Evolutionary conservation across 2,113 vertebrate genomes (phyloP).

Genomic region (Seriola aureovittata): DNA sequence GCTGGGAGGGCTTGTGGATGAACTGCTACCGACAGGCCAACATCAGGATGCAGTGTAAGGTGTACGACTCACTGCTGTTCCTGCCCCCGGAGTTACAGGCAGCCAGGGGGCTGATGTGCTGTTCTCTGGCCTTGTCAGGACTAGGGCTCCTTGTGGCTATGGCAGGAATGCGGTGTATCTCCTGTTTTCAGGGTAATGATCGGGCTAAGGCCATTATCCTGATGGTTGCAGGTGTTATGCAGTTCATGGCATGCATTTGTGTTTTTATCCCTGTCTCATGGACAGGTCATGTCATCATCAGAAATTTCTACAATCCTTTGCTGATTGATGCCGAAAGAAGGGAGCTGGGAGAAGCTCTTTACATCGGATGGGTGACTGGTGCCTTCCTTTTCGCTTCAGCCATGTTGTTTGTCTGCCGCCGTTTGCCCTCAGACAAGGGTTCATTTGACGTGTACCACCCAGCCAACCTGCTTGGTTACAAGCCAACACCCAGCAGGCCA

Average conservation of each 20-base stretch:
- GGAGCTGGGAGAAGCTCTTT: constrained; percentile 87
- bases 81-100: constrained; percentile 88
- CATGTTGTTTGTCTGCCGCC: constrained; percentile 78
- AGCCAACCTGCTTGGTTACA: constrained; percentile 50
- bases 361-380: constrained; percentile 85
- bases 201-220: constrained; percentile 81
- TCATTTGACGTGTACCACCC: constrained; percentile 59
- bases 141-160: constrained; percentile 87
- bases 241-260: constrained; percentile 79
- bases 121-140: constrained; percentile 82
- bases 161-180: constrained; percentile 80
- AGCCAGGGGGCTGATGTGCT: constrained; percentile 91
- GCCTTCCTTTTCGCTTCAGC: constrained; percentile 81
- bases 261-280: constrained; percentile 86
- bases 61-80: constrained; percentile 89
- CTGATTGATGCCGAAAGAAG: constrained; percentile 83
- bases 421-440: constrained; percentile 42
- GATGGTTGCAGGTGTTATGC: constrained; percentile 82
- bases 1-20: constrained; percentile 97
- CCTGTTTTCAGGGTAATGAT: constrained; percentile 70
- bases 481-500: neutral
- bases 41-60: constrained; percentile 91
- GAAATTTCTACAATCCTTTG: constrained; percentile 84
- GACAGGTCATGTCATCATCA: constrained; percentile 84
- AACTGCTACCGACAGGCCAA: constrained; percentile 90